A percentile compares a stretch with the other conserved stretches of the same genome.
phyloP scores from a whole-genome alignment of 2,888 invertebrate genomes.

The Drosophila neutralis region DNA sequence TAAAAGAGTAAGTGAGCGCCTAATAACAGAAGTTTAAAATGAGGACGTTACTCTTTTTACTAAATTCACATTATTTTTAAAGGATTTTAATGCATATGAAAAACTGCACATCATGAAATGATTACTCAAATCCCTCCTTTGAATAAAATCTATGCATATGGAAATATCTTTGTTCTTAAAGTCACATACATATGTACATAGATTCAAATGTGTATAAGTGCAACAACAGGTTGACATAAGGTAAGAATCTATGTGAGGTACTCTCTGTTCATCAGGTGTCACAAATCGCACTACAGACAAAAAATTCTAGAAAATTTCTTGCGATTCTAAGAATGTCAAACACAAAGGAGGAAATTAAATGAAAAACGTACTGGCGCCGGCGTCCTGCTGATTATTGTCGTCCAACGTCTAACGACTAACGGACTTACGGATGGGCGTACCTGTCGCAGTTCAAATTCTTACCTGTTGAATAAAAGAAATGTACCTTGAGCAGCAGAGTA shows the following conservation, averaged over 20 bases:
- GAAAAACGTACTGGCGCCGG: slow-evolving; percentile 72
- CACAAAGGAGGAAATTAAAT: slow-evolving; percentile 47
- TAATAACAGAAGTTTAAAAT: neutral
- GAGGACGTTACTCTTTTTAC: neutral
- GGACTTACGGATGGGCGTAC: slow-evolving; percentile 41
- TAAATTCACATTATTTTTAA: neutral
- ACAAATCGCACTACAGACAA: slow-evolving; percentile 62
- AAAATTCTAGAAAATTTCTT: slow-evolving; percentile 37
- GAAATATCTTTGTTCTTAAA: neutral
- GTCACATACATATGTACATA: neutral
- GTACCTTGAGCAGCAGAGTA: slow-evolving; percentile 10
- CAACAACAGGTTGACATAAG: slow-evolving; percentile 27
- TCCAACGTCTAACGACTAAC: slow-evolving; percentile 30
- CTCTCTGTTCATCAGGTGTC: slow-evolving; percentile 58
- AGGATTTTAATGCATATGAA: neutral
- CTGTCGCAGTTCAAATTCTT: slow-evolving; percentile 45
- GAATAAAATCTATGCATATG: neutral
- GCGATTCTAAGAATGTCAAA: slow-evolving; percentile 59
- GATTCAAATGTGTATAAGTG: neutral
- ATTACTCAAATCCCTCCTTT: neutral
- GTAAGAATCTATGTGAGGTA: neutral
- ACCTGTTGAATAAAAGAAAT: slow-evolving; percentile 47
- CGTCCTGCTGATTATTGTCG: slow-evolving; percentile 62
- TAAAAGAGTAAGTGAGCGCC: neutral
- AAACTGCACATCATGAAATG: neutral